Conservation (phyloP, 2,888 invertebrate genomes). For the Harpalus rubripes region DNA sequence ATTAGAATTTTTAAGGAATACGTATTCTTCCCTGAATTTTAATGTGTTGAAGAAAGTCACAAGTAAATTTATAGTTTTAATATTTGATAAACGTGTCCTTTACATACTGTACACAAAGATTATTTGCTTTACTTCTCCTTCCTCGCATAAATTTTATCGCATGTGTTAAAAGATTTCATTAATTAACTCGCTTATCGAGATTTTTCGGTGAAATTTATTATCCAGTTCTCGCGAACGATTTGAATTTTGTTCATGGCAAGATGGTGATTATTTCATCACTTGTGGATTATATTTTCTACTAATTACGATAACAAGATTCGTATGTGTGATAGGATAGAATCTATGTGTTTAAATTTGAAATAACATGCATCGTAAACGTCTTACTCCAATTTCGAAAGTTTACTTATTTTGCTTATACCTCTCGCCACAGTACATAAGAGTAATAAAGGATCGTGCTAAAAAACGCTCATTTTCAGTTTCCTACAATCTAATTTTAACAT, state of each 20-base stretch:
- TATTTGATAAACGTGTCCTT: slow-evolving; percentile 60
- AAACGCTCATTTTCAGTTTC: no score
- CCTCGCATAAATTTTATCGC: slow-evolving; percentile 64
- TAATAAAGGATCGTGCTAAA: no score
- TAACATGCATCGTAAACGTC: background rate
- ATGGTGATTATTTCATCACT: slow-evolving; percentile 64
- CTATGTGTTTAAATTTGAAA: background rate
- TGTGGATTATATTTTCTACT: slow-evolving; percentile 47
- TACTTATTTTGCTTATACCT: no score
- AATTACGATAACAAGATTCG: slow-evolving; percentile 37
- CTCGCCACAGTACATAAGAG: no score
- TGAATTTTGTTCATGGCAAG: slow-evolving; percentile 12
- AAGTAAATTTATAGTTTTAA: slow-evolving; percentile 61
- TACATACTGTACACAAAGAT: slow-evolving; percentile 40
- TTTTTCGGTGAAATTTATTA: slow-evolving; percentile 62
- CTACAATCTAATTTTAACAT: no score
- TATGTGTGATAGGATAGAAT: background rate
- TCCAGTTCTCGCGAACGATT: slow-evolving; percentile 44
- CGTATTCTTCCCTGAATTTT: background rate
- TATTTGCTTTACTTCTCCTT: slow-evolving; percentile 61
- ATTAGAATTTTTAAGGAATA: background rate
- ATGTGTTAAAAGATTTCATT: slow-evolving; percentile 66
- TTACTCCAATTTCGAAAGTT: background rate
- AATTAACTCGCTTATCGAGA: slow-evolving; percentile 65
- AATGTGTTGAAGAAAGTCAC: background rate